A percentile compares a stretch with the other conserved stretches of the same genome.
Evolutionary conservation across 2,113 vertebrate genomes (phyloP).

Genomic region (Trogon melanurus): DNA sequence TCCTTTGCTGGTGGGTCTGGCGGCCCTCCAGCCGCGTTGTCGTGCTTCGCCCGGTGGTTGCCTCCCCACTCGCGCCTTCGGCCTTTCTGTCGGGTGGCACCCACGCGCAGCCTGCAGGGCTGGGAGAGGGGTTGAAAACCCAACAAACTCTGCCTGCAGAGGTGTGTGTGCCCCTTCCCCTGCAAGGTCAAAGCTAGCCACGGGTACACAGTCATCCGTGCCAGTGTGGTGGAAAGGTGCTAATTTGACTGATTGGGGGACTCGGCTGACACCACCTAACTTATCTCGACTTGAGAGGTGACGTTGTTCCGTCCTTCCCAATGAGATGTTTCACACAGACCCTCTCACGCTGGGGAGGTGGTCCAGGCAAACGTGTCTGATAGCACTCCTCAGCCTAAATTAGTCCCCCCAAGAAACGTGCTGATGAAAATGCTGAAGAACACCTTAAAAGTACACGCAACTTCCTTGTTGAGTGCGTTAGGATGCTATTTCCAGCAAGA

Average conservation of each 20-base stretch:
- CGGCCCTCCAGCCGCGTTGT: rapidly evolving
- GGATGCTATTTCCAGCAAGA: constrained; percentile 32
- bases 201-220: rapidly evolving
- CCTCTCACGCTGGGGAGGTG: not conserved
- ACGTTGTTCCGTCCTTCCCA: not conserved
- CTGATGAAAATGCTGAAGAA: not conserved
- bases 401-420: not conserved
- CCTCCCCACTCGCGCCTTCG: rapidly evolving
- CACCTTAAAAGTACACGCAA: not conserved
- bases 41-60: rapidly evolving
- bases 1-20: not conserved
- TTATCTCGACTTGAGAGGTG: not conserved
- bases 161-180: not conserved
- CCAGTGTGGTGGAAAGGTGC: rapidly evolving
- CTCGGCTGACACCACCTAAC: not conserved
- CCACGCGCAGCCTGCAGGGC: rapidly evolving
- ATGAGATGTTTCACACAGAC: not conserved
- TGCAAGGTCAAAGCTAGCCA: not conserved
- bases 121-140: not conserved
- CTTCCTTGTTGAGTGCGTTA: not conserved
- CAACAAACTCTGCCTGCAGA: rapidly evolving
- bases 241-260: not conserved
- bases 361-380: not conserved
- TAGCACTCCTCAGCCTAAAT: not conserved
- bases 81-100: rapidly evolving